Conservation (phyloP, 2,113 vertebrate species). For the Hippopotamus amphibius region DNA sequence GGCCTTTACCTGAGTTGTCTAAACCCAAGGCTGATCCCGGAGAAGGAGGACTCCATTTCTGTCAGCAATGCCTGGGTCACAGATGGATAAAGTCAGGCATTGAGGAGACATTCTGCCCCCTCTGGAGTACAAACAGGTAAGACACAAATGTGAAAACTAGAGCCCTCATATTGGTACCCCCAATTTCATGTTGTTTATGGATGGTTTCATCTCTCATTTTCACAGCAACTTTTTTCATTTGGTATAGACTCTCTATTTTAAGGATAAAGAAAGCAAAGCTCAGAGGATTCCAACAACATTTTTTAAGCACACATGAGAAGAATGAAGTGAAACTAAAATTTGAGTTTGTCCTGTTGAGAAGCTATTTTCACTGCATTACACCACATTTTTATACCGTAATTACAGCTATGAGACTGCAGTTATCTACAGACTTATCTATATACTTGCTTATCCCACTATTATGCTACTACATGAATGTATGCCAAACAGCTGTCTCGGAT, state of each 20-base stretch:
- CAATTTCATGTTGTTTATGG: fast-evolving
- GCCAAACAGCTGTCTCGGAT: neutral
- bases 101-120: too few relatives aligned
- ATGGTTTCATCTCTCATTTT: fast-evolving
- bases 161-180: fast-evolving
- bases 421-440: neutral
- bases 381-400: neutral
- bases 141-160: fast-evolving
- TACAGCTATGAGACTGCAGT: neutral
- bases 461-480: too few relatives aligned
- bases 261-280: neutral
- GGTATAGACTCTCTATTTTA: neutral
- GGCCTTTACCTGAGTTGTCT: neutral
- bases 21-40: neutral
- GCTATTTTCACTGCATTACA: neutral
- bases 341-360: neutral
- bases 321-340: neutral
- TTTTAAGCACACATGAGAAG: neutral
- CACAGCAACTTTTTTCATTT: neutral
- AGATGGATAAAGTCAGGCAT: fast-evolving
- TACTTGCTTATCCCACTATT: too few relatives aligned
- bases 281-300: neutral
- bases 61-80: neutral
- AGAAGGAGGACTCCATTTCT: fast-evolving
- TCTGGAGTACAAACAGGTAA: neutral